Evolutionary conservation across 2,113 vertebrate genomes (phyloP).

Genomic region (Tachycineta bicolor): DNA sequence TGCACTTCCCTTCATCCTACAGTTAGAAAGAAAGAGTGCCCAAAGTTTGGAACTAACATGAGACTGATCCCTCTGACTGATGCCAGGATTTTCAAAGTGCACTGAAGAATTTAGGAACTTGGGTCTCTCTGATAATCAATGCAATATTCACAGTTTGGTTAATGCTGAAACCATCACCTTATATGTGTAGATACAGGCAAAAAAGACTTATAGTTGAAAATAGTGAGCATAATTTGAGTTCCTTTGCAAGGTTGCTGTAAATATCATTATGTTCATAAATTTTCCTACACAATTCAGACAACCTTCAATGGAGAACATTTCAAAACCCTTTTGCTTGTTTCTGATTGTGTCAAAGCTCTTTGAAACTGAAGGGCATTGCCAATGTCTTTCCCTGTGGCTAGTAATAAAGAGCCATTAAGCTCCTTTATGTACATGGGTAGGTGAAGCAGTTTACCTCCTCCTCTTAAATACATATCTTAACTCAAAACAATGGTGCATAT

Average conservation of each 20-base stretch:
- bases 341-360: background rate
- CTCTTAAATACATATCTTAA: background rate
- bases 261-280: background rate
- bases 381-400: background rate
- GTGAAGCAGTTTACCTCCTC: background rate
- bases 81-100: background rate
- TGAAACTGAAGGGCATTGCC: background rate
- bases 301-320: background rate
- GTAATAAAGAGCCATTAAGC: background rate
- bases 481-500: background rate
- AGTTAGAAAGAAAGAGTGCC: background rate
- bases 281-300: background rate
- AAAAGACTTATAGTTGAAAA: background rate
- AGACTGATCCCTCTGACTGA: background rate
- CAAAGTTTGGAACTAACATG: background rate
- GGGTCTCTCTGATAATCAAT: background rate
- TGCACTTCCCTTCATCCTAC: conserved; percentile 88
- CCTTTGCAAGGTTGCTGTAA: background rate
- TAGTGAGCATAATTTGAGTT: background rate
- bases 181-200: background rate
- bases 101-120: background rate
- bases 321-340: background rate
- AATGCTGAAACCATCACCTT: background rate
- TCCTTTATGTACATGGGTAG: background rate
- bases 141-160: background rate